Evolutionary conservation across 92 coral and sea anemone species (phyloP), one percentile per base, ranked within the genome.

Genomic region (Actinernus sp.): DNA sequence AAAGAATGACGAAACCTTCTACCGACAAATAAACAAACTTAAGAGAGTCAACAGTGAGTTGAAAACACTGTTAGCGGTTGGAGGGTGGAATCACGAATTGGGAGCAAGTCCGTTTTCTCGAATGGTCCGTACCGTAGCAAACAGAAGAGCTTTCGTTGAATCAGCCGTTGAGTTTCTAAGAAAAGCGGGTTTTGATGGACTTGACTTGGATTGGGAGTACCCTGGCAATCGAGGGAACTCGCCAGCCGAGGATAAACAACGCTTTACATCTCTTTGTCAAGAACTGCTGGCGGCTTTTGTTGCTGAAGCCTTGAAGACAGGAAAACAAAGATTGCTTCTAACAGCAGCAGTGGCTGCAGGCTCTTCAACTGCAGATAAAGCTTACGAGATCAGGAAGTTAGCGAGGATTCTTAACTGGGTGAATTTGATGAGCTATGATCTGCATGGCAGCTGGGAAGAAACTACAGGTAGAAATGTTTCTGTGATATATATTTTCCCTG

Each of bases 341-440:
- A 61, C 79, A 6, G 65, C 79, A 22, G 79, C 86, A 13, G 80
- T 79, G 51, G 86, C 86, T 4, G 86, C 80, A 24, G 86, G 80
- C 19, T 11, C n/a, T 1, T 28, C 16, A 18, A 62, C 73, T 9
- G 55, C 68, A 16, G 59, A 71, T 25, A 52, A 26, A 14, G 73
- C 51, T 13, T 58, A 72, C 39, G 84, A 83, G 65, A 50, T 74
- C 59, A 68, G 68, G 31, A 76, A 86, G 55, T 30, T 88, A 33
- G 83, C 80, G 9, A 71, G 66, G 41, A 63, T 63, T 26, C 73
- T 88, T 8, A 90, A 88, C 50, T 88, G 71, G 49, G 66, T 88
- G 59, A 83, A 83, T 24, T 34, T 88, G 66, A 88, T 88, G 95
- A 38, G 86, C 49, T 88, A 88, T 43, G 95, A 88, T 63, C 81